phyloP scores from a whole-genome alignment of 2,113 vertebrate species.

The Copsychus sechellarum region DNA sequence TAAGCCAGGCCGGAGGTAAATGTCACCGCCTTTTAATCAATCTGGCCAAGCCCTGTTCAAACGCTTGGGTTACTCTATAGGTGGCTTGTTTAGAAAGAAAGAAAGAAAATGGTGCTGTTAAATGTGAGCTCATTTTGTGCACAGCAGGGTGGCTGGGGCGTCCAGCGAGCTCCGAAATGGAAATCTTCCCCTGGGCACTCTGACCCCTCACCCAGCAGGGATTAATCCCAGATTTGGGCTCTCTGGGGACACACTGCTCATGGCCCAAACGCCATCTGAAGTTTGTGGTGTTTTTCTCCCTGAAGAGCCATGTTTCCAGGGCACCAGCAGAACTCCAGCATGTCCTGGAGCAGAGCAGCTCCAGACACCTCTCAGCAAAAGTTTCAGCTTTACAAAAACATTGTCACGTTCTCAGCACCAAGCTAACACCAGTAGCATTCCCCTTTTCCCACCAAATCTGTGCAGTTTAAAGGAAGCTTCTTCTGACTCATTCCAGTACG shows the following conservation, averaged over 20 bases:
- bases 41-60: background rate
- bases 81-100: background rate
- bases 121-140: fast-evolving
- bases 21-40: background rate
- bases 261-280: fast-evolving
- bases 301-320: fast-evolving
- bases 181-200: background rate
- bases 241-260: fast-evolving
- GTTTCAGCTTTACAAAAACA: background rate
- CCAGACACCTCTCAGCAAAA: fast-evolving
- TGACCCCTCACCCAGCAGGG: background rate
- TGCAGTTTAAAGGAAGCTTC: background rate
- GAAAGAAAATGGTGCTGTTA: fast-evolving
- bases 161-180: fast-evolving
- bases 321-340: background rate
- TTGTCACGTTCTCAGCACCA: background rate
- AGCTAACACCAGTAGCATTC: background rate
- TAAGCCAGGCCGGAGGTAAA: background rate
- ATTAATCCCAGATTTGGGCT: background rate
- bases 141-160: fast-evolving
- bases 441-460: background rate
- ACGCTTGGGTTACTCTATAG: background rate
- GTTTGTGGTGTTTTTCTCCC: background rate
- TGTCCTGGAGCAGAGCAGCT: background rate
- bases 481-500: background rate